A percentile compares a stretch with the other conserved stretches of the same genome.
Conservation (phyloP, 1,140 invertebrate species). For the Bombus polaris region DNA sequence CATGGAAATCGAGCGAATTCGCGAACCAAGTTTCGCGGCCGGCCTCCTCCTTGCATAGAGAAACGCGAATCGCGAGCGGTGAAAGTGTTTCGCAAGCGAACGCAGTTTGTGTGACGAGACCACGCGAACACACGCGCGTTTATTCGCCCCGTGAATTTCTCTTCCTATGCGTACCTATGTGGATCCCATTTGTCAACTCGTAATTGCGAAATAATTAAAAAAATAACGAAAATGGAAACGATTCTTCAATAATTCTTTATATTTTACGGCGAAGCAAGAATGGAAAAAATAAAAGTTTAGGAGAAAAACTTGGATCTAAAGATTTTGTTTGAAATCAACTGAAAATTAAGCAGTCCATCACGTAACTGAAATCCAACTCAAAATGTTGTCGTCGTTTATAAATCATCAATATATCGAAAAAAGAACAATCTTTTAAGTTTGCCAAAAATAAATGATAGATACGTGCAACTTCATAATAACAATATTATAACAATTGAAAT, state of each 20-base stretch:
- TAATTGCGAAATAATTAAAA: no score
- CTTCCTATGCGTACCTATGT: slow-evolving; percentile 2
- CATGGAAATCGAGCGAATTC: slow-evolving; percentile 70
- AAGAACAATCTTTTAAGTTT: no score
- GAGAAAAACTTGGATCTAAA: background rate
- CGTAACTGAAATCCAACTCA: no score
- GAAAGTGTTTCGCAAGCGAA: slow-evolving; percentile 68
- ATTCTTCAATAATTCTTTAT: background rate
- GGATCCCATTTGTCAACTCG: background rate
- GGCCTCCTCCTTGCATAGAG: slow-evolving; percentile 63
- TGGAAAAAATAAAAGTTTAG: background rate
- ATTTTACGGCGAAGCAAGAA: background rate
- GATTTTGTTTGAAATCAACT: background rate
- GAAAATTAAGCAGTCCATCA: background rate
- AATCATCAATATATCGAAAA: no score
- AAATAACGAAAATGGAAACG: background rate
- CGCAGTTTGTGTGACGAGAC: background rate
- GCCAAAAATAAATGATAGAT: background rate
- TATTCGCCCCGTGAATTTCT: slow-evolving; percentile 39
- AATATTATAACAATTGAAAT: background rate
- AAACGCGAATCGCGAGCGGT: slow-evolving; percentile 70
- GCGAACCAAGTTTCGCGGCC: slow-evolving; percentile 34
- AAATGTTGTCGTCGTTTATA: no score
- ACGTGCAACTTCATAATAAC: background rate
- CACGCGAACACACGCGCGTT: background rate